Percentiles rank a stretch among this genome's conserved stretches.
phyloP scores from a whole-genome alignment of 2,888 invertebrate genomes.

The Drosophila testacea region DNA sequence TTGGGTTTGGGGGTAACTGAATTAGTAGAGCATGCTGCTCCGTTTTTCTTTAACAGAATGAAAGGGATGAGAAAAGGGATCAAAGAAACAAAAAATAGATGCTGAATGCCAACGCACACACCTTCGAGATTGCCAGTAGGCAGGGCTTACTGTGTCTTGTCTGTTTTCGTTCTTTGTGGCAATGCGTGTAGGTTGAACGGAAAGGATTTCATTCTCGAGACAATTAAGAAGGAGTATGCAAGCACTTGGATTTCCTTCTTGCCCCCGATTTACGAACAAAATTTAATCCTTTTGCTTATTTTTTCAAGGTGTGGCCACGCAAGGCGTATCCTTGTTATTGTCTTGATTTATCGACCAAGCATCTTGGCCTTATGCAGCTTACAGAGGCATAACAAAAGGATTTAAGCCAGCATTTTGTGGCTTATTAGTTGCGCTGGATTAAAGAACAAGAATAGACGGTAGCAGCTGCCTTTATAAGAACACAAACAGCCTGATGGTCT shows the following conservation, averaged over 20 bases:
- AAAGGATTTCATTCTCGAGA: slow-evolving; percentile 59
- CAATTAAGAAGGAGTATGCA: slow-evolving; percentile 60
- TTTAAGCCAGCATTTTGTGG: slow-evolving; percentile 68
- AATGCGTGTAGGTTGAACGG: slow-evolving; percentile 68
- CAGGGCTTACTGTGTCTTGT: slow-evolving; percentile 44
- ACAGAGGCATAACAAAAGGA: slow-evolving; percentile 52
- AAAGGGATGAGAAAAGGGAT: slow-evolving; percentile 43
- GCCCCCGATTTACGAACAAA: slow-evolving; percentile 22
- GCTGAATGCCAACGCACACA: slow-evolving; percentile 59
- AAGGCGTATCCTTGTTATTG: slow-evolving; percentile 65
- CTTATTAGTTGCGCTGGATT: slow-evolving; percentile 79
- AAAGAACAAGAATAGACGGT: slow-evolving; percentile 70
- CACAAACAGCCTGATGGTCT: slow-evolving; percentile 5
- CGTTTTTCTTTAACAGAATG: slow-evolving; percentile 3
- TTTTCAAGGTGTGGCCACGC: slow-evolving; percentile 80
- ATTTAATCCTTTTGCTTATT: slow-evolving; percentile 79
- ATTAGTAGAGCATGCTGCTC: slow-evolving; percentile 50
- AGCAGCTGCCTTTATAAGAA: slow-evolving; percentile 63
- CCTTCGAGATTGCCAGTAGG: slow-evolving; percentile 39
- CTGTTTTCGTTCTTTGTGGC: slow-evolving; percentile 42
- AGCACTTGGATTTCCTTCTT: slow-evolving; percentile 45
- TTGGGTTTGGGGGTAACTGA: slow-evolving; percentile 28
- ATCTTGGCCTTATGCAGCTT: slow-evolving; percentile 46
- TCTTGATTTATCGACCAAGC: slow-evolving; percentile 60
- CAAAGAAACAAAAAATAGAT: slow-evolving; percentile 9